phyloP scores from a whole-genome alignment of 1,140 invertebrate genomes.

The Caenorhabditis latens region DNA sequence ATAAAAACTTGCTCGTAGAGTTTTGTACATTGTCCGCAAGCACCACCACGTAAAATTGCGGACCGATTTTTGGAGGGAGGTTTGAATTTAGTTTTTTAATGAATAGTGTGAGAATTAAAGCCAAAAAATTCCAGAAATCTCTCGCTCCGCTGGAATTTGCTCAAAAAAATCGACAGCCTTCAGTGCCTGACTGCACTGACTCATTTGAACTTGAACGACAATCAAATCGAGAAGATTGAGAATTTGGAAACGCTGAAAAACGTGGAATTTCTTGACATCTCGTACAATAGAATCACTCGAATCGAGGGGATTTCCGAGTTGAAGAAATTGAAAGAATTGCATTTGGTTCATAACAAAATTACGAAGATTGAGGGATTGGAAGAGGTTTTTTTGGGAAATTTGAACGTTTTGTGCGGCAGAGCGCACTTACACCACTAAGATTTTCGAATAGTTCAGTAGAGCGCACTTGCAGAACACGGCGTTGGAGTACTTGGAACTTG shows the following conservation, averaged over 20 bases:
- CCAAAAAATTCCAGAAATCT: conserved; percentile 60
- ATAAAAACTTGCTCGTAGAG: too few relatives aligned
- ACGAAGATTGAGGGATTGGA: conserved; percentile 90
- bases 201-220: conserved; percentile 58
- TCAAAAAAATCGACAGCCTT: conserved; percentile 67
- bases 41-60: too few relatives aligned
- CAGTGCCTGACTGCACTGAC: conserved; percentile 41
- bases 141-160: conserved; percentile 71
- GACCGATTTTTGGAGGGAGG: background rate
- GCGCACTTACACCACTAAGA: conserved; percentile 48
- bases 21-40: too few relatives aligned
- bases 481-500: conserved; percentile 90
- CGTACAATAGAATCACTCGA: conserved; percentile 90
- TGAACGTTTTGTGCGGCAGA: background rate
- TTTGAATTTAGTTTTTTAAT: background rate
- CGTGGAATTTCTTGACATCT: conserved; percentile 89
- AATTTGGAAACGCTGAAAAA: conserved; percentile 78
- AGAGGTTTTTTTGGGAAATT: conserved; percentile 68
- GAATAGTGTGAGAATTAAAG: too few relatives aligned
- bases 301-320: conserved; percentile 83
- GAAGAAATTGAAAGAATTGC: conserved; percentile 88
- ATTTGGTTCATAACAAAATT: conserved; percentile 93
- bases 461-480: conserved; percentile 68
- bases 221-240: conserved; percentile 66
- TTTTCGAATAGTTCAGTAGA: background rate